Percentiles rank a stretch among this genome's conserved stretches.
Conservation (phyloP, 2,113 vertebrate species). For the Gymnobelideus leadbeateri region DNA sequence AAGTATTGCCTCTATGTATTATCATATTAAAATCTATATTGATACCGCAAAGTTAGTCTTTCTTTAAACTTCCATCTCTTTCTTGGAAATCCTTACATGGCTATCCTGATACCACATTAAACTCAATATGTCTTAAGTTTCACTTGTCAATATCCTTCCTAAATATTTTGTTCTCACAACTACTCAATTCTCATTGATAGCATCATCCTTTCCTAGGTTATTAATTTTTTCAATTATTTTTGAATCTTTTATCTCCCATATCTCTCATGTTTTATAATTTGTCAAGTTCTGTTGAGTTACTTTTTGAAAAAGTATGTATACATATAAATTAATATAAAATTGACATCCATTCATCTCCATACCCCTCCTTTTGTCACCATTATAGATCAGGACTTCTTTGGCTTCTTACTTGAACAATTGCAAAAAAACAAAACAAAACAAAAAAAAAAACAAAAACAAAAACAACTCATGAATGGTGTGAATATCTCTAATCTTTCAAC, state of each 20-base stretch:
- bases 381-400: background rate
- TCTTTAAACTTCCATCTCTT: too few relatives aligned
- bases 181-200: background rate
- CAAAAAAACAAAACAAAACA: too few relatives aligned
- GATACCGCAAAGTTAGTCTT: background rate
- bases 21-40: background rate
- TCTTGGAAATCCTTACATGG: background rate
- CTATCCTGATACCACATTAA: background rate
- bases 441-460: too few relatives aligned
- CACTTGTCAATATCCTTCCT: background rate
- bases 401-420: background rate
- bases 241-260: background rate
- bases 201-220: background rate
- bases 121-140: background rate
- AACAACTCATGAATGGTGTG: background rate
- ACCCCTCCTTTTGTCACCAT: background rate
- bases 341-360: background rate
- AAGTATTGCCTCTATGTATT: background rate
- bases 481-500: background rate
- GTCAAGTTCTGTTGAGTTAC: background rate
- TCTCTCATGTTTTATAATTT: background rate
- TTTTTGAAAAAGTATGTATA: background rate
- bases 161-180: background rate
- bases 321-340: background rate
- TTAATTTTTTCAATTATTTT: background rate